Conservation (phyloP, 1,140 invertebrate genomes). For the Dendroctonus ponderosae region DNA sequence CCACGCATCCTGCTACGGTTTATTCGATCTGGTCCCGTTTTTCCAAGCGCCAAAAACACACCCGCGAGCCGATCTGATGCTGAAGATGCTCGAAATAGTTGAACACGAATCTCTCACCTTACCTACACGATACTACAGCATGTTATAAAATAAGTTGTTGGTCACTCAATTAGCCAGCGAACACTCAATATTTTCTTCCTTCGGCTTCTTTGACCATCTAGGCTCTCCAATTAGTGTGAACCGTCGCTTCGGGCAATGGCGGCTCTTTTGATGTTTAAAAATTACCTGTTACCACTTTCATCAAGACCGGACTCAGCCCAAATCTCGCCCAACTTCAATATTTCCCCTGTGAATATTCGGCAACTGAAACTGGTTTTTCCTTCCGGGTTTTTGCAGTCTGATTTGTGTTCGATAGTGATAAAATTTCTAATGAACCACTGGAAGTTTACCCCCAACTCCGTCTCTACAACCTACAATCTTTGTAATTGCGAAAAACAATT, state of each 20-base stretch:
- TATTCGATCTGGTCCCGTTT: not conserved
- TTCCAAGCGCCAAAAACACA: not conserved
- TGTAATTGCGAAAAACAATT: too few species aligned
- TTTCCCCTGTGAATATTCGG: too few species aligned
- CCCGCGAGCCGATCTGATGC: too few species aligned
- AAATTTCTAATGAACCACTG: too few species aligned
- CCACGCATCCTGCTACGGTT: not conserved
- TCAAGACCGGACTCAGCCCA: constrained; percentile 14
- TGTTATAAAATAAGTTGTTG: constrained; percentile 48
- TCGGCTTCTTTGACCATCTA: constrained; percentile 50
- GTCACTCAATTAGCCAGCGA: constrained; percentile 52
- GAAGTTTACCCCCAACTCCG: too few species aligned
- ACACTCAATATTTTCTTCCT: constrained; percentile 52
- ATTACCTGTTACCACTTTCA: constrained; percentile 41
- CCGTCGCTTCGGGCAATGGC: constrained; percentile 46
- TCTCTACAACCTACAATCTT: too few species aligned
- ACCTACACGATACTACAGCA: constrained; percentile 13
- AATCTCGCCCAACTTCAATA: too few species aligned
- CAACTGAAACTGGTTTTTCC: too few species aligned
- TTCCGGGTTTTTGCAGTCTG: too few species aligned
- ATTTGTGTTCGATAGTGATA: too few species aligned
- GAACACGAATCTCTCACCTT: constrained; percentile 13
- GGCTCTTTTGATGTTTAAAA: constrained; percentile 38
- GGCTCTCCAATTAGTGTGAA: constrained; percentile 52
- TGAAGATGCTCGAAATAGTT: too few species aligned